These are phyloP conservation scores for Drosophila parthenogenetica DNA, from an alignment of 2,888 invertebrate genomes.

Conservation along the genomic window DNA sequence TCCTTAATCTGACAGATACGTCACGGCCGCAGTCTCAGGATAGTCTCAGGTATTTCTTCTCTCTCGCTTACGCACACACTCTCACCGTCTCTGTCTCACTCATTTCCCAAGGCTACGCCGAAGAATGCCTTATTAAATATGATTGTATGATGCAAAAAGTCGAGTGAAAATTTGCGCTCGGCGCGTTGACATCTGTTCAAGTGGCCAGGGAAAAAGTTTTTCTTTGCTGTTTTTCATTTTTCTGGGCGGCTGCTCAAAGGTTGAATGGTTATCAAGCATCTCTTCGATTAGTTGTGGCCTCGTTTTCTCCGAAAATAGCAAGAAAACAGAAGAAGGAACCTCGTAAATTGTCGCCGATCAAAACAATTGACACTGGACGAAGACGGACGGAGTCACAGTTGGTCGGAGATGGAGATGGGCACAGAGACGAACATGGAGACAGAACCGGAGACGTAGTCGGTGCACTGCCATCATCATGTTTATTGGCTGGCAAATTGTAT, in stretches of 20 bases:
- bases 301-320: slow-evolving; percentile 37
- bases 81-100: slow-evolving; percentile 1
- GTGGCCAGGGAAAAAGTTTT: slow-evolving; percentile 44
- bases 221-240: neutral
- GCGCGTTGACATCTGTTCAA: slow-evolving; percentile 76
- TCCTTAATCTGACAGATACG: slow-evolving; percentile 82
- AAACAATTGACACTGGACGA: slow-evolving; percentile 65
- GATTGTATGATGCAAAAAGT: slow-evolving; percentile 70
- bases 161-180: slow-evolving; percentile 47
- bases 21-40: slow-evolving; percentile 60
- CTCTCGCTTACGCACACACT: slow-evolving; percentile 20
- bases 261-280: slow-evolving; percentile 49
- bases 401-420: slow-evolving; percentile 5
- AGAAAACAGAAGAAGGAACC: slow-evolving; percentile 19
- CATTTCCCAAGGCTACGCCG: neutral
- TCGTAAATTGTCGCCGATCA: slow-evolving; percentile 73
- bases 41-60: slow-evolving; percentile 5
- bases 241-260: slow-evolving; percentile 54
- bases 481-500: slow-evolving; percentile 81
- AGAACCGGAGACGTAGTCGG: slow-evolving; percentile 35
- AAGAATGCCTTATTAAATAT: slow-evolving; percentile 75
- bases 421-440: neutral
- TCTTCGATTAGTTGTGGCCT: slow-evolving; percentile 61
- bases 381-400: slow-evolving; percentile 21
- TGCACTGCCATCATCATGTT: slow-evolving; percentile 64